A percentile compares a stretch with the other conserved stretches of the same genome.
These are phyloP conservation scores for Asarcornis scutulata DNA, from an alignment of 2,113 vertebrate genomes.

Conservation along the genomic window DNA sequence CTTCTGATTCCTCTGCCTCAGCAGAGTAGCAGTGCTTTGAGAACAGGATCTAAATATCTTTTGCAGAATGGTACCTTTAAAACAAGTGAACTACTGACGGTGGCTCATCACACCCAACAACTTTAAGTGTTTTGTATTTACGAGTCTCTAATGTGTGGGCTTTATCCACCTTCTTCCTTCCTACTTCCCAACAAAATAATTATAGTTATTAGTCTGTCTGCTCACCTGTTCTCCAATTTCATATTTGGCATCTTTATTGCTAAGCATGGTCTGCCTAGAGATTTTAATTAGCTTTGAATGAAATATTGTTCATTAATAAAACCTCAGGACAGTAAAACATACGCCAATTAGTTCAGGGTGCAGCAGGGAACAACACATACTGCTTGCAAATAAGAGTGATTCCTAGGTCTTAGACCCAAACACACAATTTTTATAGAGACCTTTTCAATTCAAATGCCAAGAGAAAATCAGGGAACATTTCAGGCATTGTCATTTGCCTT, in stretches of 20 bases:
- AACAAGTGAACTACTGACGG: not conserved
- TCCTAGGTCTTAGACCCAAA: conserved; percentile 44
- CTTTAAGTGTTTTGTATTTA: not conserved
- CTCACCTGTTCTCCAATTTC: conserved; percentile 63
- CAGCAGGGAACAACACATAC: not conserved
- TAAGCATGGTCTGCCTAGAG: conserved; percentile 54
- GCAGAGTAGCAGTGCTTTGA: not conserved
- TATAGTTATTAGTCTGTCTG: conserved; percentile 57
- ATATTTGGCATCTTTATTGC: conserved; percentile 57
- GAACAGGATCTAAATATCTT: not conserved
- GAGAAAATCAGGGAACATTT: not conserved
- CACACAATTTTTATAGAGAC: conserved; percentile 5
- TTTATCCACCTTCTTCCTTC: not conserved
- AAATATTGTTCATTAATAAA: conserved; percentile 75
- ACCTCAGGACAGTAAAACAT: conserved; percentile 64
- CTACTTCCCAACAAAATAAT: conserved; percentile 55
- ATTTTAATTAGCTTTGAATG: conserved; percentile 73
- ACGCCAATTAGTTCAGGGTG: conserved; percentile 32
- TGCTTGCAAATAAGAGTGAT: conserved; percentile 26
- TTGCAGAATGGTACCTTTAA: not conserved
- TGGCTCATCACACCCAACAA: not conserved
- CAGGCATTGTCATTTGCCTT: no score
- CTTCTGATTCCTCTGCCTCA: not conserved
- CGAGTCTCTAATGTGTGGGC: not conserved
- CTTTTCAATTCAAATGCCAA: conserved; percentile 14